Evolutionary conservation across 2,888 invertebrate species (phyloP).

Genomic region (Pollenia griseotomentosa): DNA sequence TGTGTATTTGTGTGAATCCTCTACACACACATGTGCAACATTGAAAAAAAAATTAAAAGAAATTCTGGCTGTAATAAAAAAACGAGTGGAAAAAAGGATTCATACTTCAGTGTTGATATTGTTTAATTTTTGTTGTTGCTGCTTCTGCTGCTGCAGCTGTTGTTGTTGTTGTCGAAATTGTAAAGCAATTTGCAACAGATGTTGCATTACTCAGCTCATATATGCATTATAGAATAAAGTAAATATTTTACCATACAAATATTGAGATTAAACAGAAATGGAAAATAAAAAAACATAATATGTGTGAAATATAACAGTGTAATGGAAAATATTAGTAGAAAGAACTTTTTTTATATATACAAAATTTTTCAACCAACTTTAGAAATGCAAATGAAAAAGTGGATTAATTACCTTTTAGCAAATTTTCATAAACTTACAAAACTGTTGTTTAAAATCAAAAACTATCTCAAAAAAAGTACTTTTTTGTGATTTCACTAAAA

Average conservation of each 20-base stretch:
- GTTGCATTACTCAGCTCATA: slow-evolving; percentile 70
- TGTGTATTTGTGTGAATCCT: not conserved
- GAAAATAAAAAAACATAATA: slow-evolving; percentile 10
- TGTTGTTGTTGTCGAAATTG: slow-evolving; percentile 60
- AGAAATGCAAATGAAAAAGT: too few species aligned
- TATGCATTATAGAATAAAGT: slow-evolving; percentile 70
- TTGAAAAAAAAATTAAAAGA: slow-evolving; percentile 25
- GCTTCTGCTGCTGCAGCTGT: not conserved
- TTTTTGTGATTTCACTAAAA: too few species aligned
- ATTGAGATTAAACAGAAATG: slow-evolving; percentile 59
- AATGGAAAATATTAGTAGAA: not conserved
- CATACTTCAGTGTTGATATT: slow-evolving; percentile 38
- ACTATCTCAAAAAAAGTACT: too few species aligned
- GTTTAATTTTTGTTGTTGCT: not conserved
- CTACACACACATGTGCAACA: not conserved
- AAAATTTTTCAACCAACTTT: too few species aligned
- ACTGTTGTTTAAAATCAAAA: too few species aligned
- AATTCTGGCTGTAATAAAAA: slow-evolving; percentile 38
- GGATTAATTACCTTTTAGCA: too few species aligned
- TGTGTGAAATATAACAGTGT: slow-evolving; percentile 3
- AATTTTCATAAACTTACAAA: too few species aligned
- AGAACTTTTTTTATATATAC: not conserved
- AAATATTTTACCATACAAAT: slow-evolving; percentile 70
- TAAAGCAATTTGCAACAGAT: slow-evolving; percentile 74
- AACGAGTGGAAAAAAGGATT: slow-evolving; percentile 15